phyloP scores from a whole-genome alignment of 2,797 vertebrate genomes.

The Gymnopithys bicolor region DNA sequence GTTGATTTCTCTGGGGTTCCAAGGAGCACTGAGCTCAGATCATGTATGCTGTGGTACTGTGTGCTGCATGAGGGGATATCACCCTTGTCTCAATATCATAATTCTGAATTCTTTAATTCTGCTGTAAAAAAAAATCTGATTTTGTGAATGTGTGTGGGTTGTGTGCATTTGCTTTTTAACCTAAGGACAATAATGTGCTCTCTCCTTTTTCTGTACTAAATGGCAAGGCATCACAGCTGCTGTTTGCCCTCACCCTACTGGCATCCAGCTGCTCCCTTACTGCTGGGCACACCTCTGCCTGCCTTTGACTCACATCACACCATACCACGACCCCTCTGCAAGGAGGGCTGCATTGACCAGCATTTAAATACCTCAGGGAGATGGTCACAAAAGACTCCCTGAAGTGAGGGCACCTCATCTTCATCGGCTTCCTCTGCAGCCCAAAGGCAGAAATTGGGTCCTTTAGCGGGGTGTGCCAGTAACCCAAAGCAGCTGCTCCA shows the following conservation, averaged over 20 bases:
- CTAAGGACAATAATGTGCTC: not conserved
- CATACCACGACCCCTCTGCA: not conserved
- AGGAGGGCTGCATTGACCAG: not conserved
- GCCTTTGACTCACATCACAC: not conserved
- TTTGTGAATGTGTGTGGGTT: not conserved
- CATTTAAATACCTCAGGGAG: not conserved
- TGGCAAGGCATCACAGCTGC: not conserved
- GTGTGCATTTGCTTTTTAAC: not conserved
- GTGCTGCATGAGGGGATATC: not conserved
- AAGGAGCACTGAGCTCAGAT: not conserved
- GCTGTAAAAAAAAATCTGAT: not conserved
- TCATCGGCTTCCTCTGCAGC: not conserved
- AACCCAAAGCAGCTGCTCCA: not conserved
- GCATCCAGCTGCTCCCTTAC: not conserved
- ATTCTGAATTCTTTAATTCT: not conserved
- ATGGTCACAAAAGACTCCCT: not conserved
- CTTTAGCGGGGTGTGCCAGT: not conserved
- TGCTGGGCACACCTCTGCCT: not conserved
- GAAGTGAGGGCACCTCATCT: not conserved
- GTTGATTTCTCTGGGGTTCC: not conserved
- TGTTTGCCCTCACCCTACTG: not conserved
- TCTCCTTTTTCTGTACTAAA: not conserved
- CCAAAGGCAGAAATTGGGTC: not conserved
- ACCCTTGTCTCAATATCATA: rapidly evolving
- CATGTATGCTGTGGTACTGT: rapidly evolving